Percentiles rank a stretch among this genome's conserved stretches.
phyloP scores from a whole-genome alignment of 2,888 invertebrate species.

The Euproctis similis region DNA sequence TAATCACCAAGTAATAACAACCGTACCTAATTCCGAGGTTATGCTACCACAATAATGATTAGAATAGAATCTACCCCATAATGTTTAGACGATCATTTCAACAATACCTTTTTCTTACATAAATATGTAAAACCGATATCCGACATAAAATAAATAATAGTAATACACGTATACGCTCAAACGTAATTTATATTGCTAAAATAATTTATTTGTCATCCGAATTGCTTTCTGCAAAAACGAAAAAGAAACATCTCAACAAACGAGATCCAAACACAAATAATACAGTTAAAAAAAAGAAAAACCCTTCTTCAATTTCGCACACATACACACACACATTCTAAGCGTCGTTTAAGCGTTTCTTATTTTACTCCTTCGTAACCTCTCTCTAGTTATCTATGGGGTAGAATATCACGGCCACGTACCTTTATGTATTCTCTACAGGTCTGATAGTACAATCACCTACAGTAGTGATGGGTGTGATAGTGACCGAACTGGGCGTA shows the following conservation, averaged over 20 bases:
- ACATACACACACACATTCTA: constrained; percentile 8
- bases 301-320: background rate
- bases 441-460: constrained; percentile 70
- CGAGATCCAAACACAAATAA: too few species aligned
- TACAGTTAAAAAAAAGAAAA: constrained; percentile 2
- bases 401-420: constrained; percentile 32
- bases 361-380: background rate
- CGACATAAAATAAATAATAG: too few species aligned
- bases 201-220: too few species aligned
- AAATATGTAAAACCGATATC: too few species aligned
- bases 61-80: constrained; percentile 27
- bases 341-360: constrained; percentile 5
- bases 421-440: constrained; percentile 58
- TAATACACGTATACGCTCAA: too few species aligned
- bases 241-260: too few species aligned
- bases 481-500: constrained; percentile 57
- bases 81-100: too few species aligned
- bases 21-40: constrained; percentile 20
- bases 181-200: too few species aligned
- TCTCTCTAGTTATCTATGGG: constrained; percentile 28
- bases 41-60: constrained; percentile 56
- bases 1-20: constrained; percentile 5
- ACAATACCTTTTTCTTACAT: too few species aligned
- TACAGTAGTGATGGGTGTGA: constrained; percentile 64
- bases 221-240: too few species aligned